Base-by-base conservation (phyloP, 2,113 vertebrate species). In the Melanerpes aurifrons region DNA sequence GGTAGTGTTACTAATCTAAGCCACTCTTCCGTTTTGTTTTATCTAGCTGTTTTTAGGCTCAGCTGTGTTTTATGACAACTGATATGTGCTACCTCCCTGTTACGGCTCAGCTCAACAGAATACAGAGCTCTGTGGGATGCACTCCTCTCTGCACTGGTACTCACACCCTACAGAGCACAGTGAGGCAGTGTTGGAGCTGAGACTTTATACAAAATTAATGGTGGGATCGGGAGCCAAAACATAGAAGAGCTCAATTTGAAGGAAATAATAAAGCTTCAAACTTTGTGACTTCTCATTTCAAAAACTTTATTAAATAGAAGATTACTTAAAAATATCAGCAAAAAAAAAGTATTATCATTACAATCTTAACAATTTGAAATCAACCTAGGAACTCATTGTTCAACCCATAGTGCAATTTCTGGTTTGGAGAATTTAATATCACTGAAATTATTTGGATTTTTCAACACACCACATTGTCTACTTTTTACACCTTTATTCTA, bases 101-200 rank as follows among this genome's bases (percentile, higher is more conserved):
- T 72, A 43, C 4, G 19, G 15, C 28, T 87, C 40, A 56, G n/a
- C 29, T 59, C 26, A 31, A 10, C 19, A 40, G 22, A 48, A 16
- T n/a, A 24, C 7, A 25, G 29, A 57, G 9, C 24, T 40, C 1
- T 10, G 11, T 10, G 9, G 19, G 43, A 29, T 19, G 9, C 0
- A 0, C 9, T 91, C 28, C 4, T 37, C 40, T 45, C 10, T 67
- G 18, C 16, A 9, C 20, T 3, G 26, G 0, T 19, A 40, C 19
- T 79, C 48, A 7, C 48, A 22, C 15, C 18, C 3, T 15, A 15
- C 50, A 35, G 26, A 67, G 43, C 8, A 15, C 69, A 57, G 19
- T 14, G 4, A 4, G 20, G 22, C 15, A 73, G 10, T 10, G 31
- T 53, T 35, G 14, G 24, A 66, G 24, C 11, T 57, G 45, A 69